Base-by-base conservation (phyloP, 2,888 invertebrate species). In the Seira sanloemensis region DNA sequence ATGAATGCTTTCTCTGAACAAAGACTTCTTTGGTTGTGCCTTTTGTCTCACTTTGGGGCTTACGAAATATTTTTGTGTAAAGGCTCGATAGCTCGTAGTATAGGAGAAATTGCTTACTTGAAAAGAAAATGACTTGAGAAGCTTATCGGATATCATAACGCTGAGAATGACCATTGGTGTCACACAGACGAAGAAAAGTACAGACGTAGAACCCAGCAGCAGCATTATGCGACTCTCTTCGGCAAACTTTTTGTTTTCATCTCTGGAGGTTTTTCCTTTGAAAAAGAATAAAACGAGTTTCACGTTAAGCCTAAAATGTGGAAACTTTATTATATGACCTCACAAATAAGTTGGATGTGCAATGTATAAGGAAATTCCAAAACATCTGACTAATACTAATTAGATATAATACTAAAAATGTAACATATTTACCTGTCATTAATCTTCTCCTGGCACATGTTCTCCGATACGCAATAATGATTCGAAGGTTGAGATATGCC, bases 81-180 rank as follows among this genome's bases (percentile, higher is more conserved):
- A n/a, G n/a, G n/a, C n/a, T n/a, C n/a, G n/a, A n/a, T n/a, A n/a
- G n/a, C n/a, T n/a, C n/a, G n/a, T n/a, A n/a, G n/a, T n/a, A n/a
- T n/a, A n/a, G n/a, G n/a, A n/a, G n/a, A 54, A 54, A 54, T 54
- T 50, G 58, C 77, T 77, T 90, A 93, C 94, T 92, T 94, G 94
- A 80, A 87, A 86, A 23, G 83, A 87, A 66, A 86, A 87, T 58
- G 84, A 88, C 73, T 86, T 80, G 71, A 87, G 87, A 26, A 87
- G 84, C 37, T 62, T 92, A 88, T 94, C 93, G 37, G 94, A 94
- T 86, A 95, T 91, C 12, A 94, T 94, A 87, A 94, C 93, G 89
- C 94, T 94, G 16, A 94, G 92, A 86, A 94, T 94, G 76, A 94
- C 94, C 94, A 94, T 94, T 0, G 94, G 94, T 18, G 94, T 94